These are phyloP conservation scores for Petaurus breviceps DNA, from an alignment of 2,113 vertebrate genomes.

Conservation along the genomic window DNA sequence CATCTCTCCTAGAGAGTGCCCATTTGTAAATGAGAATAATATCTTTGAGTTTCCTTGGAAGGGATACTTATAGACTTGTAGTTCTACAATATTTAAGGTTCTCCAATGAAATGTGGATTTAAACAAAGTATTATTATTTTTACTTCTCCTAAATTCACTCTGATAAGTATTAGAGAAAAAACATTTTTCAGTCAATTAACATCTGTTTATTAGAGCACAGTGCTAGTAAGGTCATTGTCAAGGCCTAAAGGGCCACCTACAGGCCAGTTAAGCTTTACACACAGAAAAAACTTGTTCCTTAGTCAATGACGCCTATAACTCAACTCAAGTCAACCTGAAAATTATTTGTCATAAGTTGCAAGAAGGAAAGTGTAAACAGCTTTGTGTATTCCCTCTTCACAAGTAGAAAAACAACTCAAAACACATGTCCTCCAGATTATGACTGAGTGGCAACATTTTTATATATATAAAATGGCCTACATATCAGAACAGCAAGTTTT, in stretches of 20 bases:
- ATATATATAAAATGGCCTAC: background rate
- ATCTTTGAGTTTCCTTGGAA: background rate
- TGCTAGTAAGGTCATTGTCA: background rate
- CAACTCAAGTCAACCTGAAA: background rate
- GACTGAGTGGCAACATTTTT: background rate
- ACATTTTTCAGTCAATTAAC: background rate
- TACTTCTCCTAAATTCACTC: background rate
- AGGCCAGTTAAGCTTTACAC: background rate
- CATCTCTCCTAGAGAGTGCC: background rate
- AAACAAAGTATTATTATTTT: background rate
- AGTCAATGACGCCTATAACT: background rate
- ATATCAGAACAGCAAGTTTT: background rate
- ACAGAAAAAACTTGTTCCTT: background rate
- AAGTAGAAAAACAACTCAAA: background rate
- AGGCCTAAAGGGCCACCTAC: background rate
- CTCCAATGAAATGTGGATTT: background rate
- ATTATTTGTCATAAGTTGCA: background rate
- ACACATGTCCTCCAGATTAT: background rate
- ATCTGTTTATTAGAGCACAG: background rate
- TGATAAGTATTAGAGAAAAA: background rate
- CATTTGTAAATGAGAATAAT: background rate
- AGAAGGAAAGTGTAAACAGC: background rate
- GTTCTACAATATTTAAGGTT: background rate
- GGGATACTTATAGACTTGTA: background rate
- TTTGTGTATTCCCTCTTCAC: constrained; percentile 2